Base-by-base conservation (phyloP, 2,797 vertebrate species). In the Enteromius mattozi region DNA sequence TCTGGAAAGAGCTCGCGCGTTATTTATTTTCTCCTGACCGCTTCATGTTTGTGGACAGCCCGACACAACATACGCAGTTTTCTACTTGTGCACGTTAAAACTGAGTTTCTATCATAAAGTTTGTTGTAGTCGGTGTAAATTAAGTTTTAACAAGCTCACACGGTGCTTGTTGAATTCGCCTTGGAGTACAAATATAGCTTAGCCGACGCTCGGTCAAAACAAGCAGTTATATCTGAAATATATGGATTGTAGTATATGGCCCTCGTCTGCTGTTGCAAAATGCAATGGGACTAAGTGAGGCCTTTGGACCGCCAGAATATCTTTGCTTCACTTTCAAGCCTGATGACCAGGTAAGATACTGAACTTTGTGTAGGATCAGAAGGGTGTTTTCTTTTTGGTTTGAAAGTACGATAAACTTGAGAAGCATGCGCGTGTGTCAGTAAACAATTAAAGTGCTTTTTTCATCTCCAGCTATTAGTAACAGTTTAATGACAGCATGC, bases 281-380 rank as follows among this genome's bases (percentile, higher is more conserved):
- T 88, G 86, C 75, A 51, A 89, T 87, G 84, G 88, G 70, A 85
- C 45, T 89, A 79, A 88, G 24, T 78, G 80, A 89, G 84, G 70
- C 74, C 72, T 71, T 63, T 80, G 83, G 24, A 80, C 74, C 17
- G 12, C 16, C 42, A 61, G 21, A 35, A 75, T 63, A 80, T 75
- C 13, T 85, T 87, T 37, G 63, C 79, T 80, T 85, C 56, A 19
- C 56, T 66, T 84, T 66, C 21, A 19, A 86, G 76, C 86, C 86
- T 77, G 88, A 74, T 76, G 63, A 83, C 2, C 86, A 91, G 93
- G 95, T 95, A 90, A 91, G 92, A 91, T 40, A 27, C 24, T 45
- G 0, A 77, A 90, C 49, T 80, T 82, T 27, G 30, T 42, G 19
- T 17, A 3, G 3, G n/a, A 68, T 40, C 2, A 30, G 65, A 6